Percentiles rank a stretch among this genome's conserved stretches.
phyloP scores from a whole-genome alignment of 2,888 invertebrate genomes.

The Toxonevra muliebris region DNA sequence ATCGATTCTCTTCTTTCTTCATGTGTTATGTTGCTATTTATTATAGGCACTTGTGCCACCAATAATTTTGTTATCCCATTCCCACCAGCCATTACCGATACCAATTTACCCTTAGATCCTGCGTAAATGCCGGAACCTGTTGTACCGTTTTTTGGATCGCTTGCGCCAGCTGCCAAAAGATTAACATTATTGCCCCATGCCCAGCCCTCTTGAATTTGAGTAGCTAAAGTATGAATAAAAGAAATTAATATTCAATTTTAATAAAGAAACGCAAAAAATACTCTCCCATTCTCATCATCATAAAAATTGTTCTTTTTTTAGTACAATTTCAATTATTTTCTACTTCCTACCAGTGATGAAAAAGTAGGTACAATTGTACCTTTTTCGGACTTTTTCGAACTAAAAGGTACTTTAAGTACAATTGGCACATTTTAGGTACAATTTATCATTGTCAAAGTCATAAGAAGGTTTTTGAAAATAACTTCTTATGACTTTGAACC shows the following conservation, averaged over 20 bases:
- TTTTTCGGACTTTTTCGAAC: too few species aligned
- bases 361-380: too few species aligned
- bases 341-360: too few species aligned
- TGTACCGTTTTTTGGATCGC: conserved; percentile 66
- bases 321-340: too few species aligned
- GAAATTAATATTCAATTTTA: conserved; percentile 3
- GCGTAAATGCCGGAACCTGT: conserved; percentile 74
- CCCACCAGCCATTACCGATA: conserved; percentile 52
- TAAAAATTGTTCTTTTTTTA: too few species aligned
- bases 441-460: too few species aligned
- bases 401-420: too few species aligned
- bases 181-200: conserved; percentile 70
- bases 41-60: conserved; percentile 52
- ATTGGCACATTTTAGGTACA: too few species aligned
- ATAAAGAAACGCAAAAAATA: too few species aligned
- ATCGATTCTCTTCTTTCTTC: not conserved
- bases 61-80: conserved; percentile 49
- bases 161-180: conserved; percentile 72
- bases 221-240: conserved; percentile 53
- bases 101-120: conserved; percentile 52
- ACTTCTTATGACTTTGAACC: too few species aligned
- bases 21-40: not conserved
- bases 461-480: too few species aligned
- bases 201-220: conserved; percentile 72
- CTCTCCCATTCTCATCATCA: too few species aligned